Evolutionary conservation across 2,797 vertebrate species (phyloP).

Genomic region (Eupleurogrammus muticus): DNA sequence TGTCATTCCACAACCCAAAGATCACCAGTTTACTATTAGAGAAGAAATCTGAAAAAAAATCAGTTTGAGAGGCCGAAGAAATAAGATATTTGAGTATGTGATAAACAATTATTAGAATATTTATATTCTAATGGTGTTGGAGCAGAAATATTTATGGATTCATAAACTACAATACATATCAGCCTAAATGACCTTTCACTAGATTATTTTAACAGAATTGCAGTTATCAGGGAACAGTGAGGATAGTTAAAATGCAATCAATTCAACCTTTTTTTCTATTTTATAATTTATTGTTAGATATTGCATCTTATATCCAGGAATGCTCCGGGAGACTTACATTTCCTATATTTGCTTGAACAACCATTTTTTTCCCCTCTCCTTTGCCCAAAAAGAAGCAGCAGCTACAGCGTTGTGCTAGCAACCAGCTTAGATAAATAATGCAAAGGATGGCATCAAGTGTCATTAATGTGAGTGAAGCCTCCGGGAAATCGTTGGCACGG

Average conservation of each 20-base stretch:
- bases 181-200: neutral
- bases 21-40: too few species aligned
- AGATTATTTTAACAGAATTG: neutral
- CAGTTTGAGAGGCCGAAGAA: too few species aligned
- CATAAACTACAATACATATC: too few species aligned
- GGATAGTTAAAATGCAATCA: neutral
- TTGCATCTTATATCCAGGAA: neutral
- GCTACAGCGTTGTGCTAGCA: neutral
- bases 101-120: too few species aligned
- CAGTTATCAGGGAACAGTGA: neutral
- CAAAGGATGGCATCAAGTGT: constrained; percentile 28
- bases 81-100: too few species aligned
- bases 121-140: too few species aligned
- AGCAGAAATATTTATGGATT: too few species aligned
- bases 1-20: too few species aligned
- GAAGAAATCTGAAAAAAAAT: too few species aligned
- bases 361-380: neutral
- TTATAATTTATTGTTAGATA: neutral
- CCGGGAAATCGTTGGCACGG: neutral
- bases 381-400: neutral
- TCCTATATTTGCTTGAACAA: neutral
- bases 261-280: neutral
- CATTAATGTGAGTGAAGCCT: constrained; percentile 26
- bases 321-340: neutral
- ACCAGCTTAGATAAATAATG: constrained; percentile 23